Base-by-base conservation (phyloP, 2,797 vertebrate species). In the Spheniscus humboldti region DNA sequence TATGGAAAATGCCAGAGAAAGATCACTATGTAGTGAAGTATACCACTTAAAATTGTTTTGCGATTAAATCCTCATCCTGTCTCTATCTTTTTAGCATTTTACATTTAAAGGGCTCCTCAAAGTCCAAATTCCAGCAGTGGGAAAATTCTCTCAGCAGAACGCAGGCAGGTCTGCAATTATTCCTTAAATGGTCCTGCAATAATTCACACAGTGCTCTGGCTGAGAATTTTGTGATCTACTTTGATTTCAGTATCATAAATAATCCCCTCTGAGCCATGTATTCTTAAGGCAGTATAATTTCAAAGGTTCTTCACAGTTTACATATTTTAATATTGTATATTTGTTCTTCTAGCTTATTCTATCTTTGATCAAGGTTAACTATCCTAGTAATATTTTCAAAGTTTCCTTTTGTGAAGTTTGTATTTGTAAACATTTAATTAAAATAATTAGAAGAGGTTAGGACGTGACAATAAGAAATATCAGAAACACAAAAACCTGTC, bases 371-470 rank as follows among this genome's bases (percentile, higher is more conserved):
- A 90, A 92, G 95, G 91, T 95, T 95, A 91, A 85, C 77, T 79
- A 87, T 31, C 31, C 31, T 60, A 85, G 78, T 66, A 48, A 75
- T 64, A 81, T 86, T 94, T 85, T 88, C 78, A 91, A 84, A 76
- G 57, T 91, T 92, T 92, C 62, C 76, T 77, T 74, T 88, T 86
- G 60, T 57, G 33, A 91, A 4, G 0, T 41, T 57, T 83, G 28
- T 59, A 77, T 91, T 90, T 88, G 82, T 88, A 92, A 94, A 96
- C 66, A 96, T 60, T 90, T 90, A 90, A 96, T 92, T 90, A 84
- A 94, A 92, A 84, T 84, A 69, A 94, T 95, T 90, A 94, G 57
- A 92, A 76, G 9, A 86, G 53, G 76, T 92, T 91, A 91, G 60
- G 76, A 91, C 1, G 1, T 48, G 72, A 76, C 92, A 94, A 25